Conservation (phyloP, 2,113 vertebrate genomes). For the Gavialis gangeticus region DNA sequence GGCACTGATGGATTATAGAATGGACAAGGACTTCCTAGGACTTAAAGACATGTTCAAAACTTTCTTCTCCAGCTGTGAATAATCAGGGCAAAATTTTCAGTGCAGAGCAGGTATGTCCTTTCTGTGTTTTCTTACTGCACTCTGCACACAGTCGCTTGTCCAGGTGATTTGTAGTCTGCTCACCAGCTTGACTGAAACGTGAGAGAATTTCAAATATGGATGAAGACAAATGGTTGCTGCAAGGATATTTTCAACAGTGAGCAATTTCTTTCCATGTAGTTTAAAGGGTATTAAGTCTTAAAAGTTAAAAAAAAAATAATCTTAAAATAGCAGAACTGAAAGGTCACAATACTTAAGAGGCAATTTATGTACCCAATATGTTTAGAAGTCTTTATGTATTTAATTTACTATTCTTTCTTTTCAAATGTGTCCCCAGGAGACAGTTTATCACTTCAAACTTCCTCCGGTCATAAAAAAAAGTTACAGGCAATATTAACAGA, state of each 20-base stretch:
- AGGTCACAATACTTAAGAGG: not conserved
- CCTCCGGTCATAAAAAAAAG: not conserved
- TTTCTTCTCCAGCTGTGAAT: slow-evolving; percentile 4
- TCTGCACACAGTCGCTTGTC: not conserved
- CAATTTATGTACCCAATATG: not conserved
- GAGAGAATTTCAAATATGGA: not conserved
- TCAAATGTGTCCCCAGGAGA: not conserved
- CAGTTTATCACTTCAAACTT: not conserved
- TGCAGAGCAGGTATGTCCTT: not conserved
- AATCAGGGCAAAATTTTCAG: slow-evolving; percentile 2
- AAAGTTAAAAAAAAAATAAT: not conserved
- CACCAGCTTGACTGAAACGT: not conserved
- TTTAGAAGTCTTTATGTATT: not conserved
- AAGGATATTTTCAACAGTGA: not conserved
- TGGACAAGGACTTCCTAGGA: slow-evolving; percentile 6
- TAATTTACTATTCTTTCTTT: not conserved
- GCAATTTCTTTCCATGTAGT: not conserved
- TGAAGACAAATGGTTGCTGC: not conserved
- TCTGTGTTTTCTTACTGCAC: not conserved
- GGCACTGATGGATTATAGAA: not conserved
- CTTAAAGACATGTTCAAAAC: not conserved
- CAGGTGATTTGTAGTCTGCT: not conserved
- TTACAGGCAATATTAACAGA: not conserved
- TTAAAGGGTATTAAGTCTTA: not conserved
- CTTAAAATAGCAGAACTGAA: not conserved